These are phyloP conservation scores for Neomonachus schauinslandi DNA, from an alignment of 2,113 vertebrate species.

Conservation along the genomic window DNA sequence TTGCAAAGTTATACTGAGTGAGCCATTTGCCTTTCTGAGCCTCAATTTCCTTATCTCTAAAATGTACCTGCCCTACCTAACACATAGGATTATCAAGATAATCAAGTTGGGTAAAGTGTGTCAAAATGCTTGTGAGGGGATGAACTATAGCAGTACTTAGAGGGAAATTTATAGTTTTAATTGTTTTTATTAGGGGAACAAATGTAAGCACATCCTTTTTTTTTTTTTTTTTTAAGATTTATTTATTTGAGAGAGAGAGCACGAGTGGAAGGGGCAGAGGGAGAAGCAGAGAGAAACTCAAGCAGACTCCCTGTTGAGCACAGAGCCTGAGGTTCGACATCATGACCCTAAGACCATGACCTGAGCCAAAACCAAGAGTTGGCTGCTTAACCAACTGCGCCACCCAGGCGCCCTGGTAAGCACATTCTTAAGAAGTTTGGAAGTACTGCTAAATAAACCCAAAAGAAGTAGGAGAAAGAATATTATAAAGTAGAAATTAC, in stretches of 20 bases:
- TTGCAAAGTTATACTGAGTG: neutral
- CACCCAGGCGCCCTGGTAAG: neutral
- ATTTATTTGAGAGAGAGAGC: neutral
- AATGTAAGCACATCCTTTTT: neutral
- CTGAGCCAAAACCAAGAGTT: neutral
- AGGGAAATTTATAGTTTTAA: neutral
- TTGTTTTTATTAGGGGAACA: neutral
- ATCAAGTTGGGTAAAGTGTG: neutral
- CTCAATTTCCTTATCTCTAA: constrained; percentile 10
- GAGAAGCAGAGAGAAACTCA: neutral
- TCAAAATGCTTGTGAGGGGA: constrained; percentile 20
- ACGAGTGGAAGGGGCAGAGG: neutral
- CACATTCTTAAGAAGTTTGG: neutral
- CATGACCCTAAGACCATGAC: neutral
- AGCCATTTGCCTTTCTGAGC: neutral
- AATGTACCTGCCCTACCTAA: neutral
- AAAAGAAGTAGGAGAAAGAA: neutral
- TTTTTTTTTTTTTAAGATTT: neutral
- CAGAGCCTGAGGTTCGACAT: neutral
- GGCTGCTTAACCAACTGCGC: neutral
- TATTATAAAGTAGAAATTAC: neutral
- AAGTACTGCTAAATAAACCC: constrained; percentile 15
- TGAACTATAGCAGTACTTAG: neutral
- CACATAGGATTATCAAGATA: neutral
- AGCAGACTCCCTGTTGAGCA: neutral